Evolutionary conservation across 2,113 vertebrate genomes (phyloP).

Genomic region (Aspidoscelis tigris): DNA sequence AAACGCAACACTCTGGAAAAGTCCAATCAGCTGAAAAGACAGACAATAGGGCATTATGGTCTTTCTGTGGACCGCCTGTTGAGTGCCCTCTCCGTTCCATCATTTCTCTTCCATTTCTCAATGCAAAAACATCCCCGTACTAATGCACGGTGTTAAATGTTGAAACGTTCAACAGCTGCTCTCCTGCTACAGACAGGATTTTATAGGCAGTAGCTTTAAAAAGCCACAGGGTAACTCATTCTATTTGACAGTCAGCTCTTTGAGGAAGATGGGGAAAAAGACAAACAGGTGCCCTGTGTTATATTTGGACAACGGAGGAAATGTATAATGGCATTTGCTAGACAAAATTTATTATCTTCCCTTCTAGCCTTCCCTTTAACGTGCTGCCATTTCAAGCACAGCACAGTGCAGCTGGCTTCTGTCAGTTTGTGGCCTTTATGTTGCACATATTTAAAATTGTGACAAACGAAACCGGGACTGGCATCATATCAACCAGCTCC

Average conservation of each 20-base stretch:
- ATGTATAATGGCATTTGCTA: conserved; percentile 6
- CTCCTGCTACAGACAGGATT: conserved; percentile 18
- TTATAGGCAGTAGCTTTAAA: conserved; percentile 32
- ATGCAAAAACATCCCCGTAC: background rate
- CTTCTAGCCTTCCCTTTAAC: background rate
- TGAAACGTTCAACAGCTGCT: conserved; percentile 35
- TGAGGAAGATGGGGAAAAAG: conserved; percentile 18
- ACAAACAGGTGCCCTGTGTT: conserved; percentile 31
- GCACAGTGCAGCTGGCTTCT: conserved; percentile 18
- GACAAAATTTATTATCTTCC: conserved; percentile 20
- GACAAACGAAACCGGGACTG: background rate
- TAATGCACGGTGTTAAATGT: conserved; percentile 16
- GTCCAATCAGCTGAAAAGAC: background rate
- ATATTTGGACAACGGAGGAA: conserved; percentile 32
- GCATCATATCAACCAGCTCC: background rate
- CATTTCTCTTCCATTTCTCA: conserved; percentile 17
- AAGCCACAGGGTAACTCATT: background rate
- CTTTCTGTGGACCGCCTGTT: conserved; percentile 25
- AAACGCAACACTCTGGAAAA: background rate
- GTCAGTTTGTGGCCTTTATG: conserved; percentile 1
- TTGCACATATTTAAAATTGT: background rate
- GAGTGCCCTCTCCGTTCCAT: background rate
- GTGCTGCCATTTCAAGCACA: conserved; percentile 12
- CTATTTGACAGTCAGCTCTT: conserved; percentile 21
- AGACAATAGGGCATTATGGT: background rate